A percentile compares a stretch with the other conserved stretches of the same genome.
phyloP scores from a whole-genome alignment of 2,797 vertebrate species.

The Apogon talboti region DNA sequence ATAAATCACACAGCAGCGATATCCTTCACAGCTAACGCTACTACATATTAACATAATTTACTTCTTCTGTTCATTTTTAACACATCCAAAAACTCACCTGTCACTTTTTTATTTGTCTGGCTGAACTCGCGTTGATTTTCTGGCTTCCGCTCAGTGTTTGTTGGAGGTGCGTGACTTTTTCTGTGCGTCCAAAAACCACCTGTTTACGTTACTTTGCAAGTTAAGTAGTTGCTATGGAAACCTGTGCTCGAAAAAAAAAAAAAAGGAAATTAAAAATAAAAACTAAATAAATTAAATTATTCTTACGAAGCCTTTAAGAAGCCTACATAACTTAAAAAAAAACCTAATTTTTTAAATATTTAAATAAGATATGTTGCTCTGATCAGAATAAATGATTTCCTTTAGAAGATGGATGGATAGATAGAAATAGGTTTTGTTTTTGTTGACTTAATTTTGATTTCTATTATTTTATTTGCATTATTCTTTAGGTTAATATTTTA shows the following conservation, averaged over 20 bases:
- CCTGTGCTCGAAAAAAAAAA: background rate
- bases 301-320: background rate
- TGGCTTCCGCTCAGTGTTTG: background rate
- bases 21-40: background rate
- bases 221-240: background rate
- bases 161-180: background rate
- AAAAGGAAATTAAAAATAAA: too few relatives aligned
- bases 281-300: background rate
- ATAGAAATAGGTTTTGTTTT: too few relatives aligned
- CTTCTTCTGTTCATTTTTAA: too few relatives aligned
- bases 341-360: too few relatives aligned
- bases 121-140: background rate
- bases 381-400: too few relatives aligned
- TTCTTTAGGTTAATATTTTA: too few relatives aligned
- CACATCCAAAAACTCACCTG: slow-evolving; percentile 10
- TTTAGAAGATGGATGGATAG: too few relatives aligned
- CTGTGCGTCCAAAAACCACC: background rate
- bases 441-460: too few relatives aligned
- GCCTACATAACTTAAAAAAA: background rate
- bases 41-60: background rate
- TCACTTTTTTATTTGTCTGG: slow-evolving; percentile 9
- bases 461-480: too few relatives aligned
- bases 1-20: background rate
- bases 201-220: background rate
- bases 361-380: too few relatives aligned